Base-by-base conservation (phyloP, 2,797 vertebrate species). In the Brachyrhaphis roseni region DNA sequence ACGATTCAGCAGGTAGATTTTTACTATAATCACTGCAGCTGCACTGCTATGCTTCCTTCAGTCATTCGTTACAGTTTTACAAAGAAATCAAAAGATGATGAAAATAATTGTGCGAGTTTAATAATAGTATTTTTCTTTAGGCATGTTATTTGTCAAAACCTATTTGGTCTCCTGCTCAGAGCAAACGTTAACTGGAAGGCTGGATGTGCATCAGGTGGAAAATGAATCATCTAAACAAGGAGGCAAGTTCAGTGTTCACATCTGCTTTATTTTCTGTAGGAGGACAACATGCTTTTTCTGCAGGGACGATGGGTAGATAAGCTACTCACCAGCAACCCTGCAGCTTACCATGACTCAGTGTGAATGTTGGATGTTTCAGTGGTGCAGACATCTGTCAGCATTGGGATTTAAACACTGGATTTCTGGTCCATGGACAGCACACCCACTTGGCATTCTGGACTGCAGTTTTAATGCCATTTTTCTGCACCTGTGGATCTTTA, bases 391-490 rank as follows among this genome's bases (percentile, higher is more conserved):
- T 70, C 82, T 83, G 83, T 82, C 81, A 86, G 87, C 79, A 78
- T 11, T 5, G 36, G 66, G 84, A 81, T 80, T 77, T 84, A 82
- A 80, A 89, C 57, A 76, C 77, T 80, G 75, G 51, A 82, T 89
- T 75, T 89, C 53, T 66, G 49, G 77, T 86, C 85, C 86, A 90
- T 89, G 87, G 85, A 87, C 86, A 86, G 45, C 8, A 2, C 73
- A 39, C 76, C 78, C 88, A 82, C 78, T 89, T 84, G 81, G 75
- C 78, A 91, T 90, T 91, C 89, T 59, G 76, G 51, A 73, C 84
- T 75, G 80, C 53, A 74, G 78, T 81, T 74, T 78, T 77, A 80
- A 86, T 85, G 80, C 78, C 81, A 53, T 81, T 84, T 78, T 62
- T 71, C 73, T 72, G 53, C 83, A 82, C 74, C 75, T 77, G 83